Conservation (phyloP, 2,888 invertebrate species). For the Parnassius glacialis region DNA sequence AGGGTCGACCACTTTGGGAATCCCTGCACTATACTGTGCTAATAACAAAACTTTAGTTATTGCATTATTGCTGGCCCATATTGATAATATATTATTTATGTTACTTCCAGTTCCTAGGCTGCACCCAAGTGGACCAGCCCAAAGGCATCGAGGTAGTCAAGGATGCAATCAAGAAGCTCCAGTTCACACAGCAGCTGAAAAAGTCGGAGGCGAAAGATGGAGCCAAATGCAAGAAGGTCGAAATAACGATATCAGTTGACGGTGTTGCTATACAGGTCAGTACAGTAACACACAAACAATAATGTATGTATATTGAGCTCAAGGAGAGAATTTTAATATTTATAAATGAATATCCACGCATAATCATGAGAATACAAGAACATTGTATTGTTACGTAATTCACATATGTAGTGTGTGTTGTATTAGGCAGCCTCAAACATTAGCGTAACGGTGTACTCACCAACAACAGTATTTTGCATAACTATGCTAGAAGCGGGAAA, state of each 20-base stretch:
- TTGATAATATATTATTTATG: background rate
- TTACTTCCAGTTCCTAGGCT: constrained; percentile 91
- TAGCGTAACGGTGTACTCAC: no score
- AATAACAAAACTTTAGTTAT: no score
- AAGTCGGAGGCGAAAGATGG: constrained; percentile 95
- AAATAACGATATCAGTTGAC: constrained; percentile 98
- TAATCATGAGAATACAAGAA: constrained; percentile 16
- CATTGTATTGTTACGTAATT: no score
- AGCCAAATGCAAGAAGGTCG: constrained; percentile 94
- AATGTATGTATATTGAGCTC: constrained; percentile 14
- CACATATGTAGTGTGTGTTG: no score
- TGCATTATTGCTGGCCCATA: no score
- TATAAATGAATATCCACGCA: constrained; percentile 9
- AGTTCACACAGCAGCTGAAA: constrained; percentile 95
- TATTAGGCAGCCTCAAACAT: no score
- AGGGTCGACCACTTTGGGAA: no score
- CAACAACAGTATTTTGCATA: no score
- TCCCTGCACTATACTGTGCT: no score
- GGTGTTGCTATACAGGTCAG: constrained; percentile 94
- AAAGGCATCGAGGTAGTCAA: constrained; percentile 99
- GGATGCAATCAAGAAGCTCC: constrained; percentile 97
- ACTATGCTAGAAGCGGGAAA: no score
- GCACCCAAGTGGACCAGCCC: constrained; percentile 96
- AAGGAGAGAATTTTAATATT: constrained; percentile 17
- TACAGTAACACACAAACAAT: constrained; percentile 6